A percentile compares a stretch with the other conserved stretches of the same genome.
These are phyloP conservation scores for Cartodere bifasciata DNA, from an alignment of 2,888 invertebrate genomes.

Conservation along the genomic window DNA sequence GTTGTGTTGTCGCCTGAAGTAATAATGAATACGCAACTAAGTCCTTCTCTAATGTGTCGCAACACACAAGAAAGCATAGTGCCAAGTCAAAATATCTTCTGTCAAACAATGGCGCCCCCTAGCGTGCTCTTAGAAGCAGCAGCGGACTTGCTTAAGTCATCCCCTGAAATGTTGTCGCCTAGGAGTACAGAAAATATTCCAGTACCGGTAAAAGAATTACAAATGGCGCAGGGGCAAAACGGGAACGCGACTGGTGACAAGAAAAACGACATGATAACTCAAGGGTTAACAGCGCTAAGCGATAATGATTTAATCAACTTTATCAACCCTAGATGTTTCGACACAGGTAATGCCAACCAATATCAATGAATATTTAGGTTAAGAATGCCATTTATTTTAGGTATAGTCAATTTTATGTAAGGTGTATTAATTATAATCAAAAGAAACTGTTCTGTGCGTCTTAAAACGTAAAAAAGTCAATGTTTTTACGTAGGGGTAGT, in stretches of 20 bases:
- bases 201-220: slow-evolving; percentile 24
- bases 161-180: too few relatives aligned
- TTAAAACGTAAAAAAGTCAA: too few relatives aligned
- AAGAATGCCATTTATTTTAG: too few relatives aligned
- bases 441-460: too few relatives aligned
- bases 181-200: too few relatives aligned
- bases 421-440: too few relatives aligned
- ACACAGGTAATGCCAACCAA: slow-evolving; percentile 51
- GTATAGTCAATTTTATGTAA: too few relatives aligned
- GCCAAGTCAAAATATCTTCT: slow-evolving; percentile 4
- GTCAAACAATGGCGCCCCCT: too few relatives aligned
- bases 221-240: slow-evolving; percentile 18
- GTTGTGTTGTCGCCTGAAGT: slow-evolving; percentile 45
- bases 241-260: slow-evolving; percentile 26
- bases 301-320: slow-evolving; percentile 80
- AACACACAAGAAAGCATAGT: slow-evolving; percentile 8
- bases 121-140: slow-evolving; percentile 65
- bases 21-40: slow-evolving; percentile 47
- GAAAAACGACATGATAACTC: slow-evolving; percentile 46
- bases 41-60: slow-evolving; percentile 45
- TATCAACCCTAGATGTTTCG: slow-evolving; percentile 82
- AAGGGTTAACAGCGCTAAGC: slow-evolving; percentile 70
- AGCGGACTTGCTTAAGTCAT: slow-evolving; percentile 49
- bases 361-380: slow-evolving; percentile 9
- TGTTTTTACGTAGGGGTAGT: too few relatives aligned